A percentile compares a stretch with the other conserved stretches of the same genome.
These are phyloP conservation scores for Drepanosiphum platanoidis DNA, from an alignment of 2,888 invertebrate genomes.

Conservation along the genomic window DNA sequence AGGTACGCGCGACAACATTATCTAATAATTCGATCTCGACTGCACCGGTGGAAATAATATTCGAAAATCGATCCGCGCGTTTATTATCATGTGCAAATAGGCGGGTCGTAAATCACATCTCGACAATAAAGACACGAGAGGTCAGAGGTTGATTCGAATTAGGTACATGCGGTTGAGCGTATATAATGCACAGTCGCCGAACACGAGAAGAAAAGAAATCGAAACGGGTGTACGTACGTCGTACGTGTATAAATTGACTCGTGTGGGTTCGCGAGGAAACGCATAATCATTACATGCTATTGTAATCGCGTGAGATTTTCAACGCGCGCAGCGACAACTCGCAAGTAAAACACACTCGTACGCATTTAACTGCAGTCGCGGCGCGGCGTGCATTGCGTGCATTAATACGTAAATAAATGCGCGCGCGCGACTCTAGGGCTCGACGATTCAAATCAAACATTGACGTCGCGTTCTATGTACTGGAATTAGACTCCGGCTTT, in stretches of 20 bases:
- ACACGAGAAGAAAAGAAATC: slow-evolving; percentile 18
- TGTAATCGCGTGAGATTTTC: too few species aligned
- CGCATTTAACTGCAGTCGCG: too few species aligned
- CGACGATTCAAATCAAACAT: too few species aligned
- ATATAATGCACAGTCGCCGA: neutral
- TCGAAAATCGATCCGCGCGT: neutral
- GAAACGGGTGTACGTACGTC: neutral
- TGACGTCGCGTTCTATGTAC: too few species aligned
- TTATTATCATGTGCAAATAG: slow-evolving; percentile 11
- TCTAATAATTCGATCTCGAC: slow-evolving; percentile 14
- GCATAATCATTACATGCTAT: too few species aligned
- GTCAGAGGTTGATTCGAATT: slow-evolving; percentile 31
- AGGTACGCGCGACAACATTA: neutral
- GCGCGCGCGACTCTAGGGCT: too few species aligned
- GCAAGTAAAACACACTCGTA: too few species aligned
- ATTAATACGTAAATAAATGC: too few species aligned
- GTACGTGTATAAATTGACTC: too few species aligned
- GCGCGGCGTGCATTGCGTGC: too few species aligned
- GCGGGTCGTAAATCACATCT: slow-evolving; percentile 17
- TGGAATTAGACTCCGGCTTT: too few species aligned
- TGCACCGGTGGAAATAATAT: neutral
- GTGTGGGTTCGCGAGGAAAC: neutral
- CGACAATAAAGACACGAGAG: slow-evolving; percentile 4
- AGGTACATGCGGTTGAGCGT: neutral
- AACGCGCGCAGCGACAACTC: too few species aligned